phyloP scores from a whole-genome alignment of 2,797 vertebrate genomes.

The Bucorvus abyssinicus region DNA sequence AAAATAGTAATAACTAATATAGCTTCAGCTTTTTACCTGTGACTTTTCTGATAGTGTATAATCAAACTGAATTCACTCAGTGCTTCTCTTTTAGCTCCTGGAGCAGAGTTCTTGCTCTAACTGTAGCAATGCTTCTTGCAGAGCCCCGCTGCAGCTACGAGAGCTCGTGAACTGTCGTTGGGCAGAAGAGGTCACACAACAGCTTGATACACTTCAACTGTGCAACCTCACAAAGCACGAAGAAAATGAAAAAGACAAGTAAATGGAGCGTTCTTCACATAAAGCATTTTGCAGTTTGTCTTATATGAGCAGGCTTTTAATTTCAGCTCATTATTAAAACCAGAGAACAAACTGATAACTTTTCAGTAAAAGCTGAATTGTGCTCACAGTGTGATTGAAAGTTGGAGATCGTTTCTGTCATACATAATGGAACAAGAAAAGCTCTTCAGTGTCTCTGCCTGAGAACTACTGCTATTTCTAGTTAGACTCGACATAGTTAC shows the following conservation, averaged over 20 bases:
- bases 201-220: constrained; percentile 95
- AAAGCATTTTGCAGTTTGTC: not conserved
- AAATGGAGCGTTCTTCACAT: constrained; percentile 28
- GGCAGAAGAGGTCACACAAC: constrained; percentile 98
- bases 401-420: not conserved
- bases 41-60: not conserved
- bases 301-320: not conserved
- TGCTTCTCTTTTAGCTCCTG: not conserved
- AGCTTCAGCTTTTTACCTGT: not conserved
- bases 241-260: constrained; percentile 99
- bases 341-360: not conserved
- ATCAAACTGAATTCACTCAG: not conserved
- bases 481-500: not conserved
- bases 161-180: constrained; percentile 98
- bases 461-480: not conserved
- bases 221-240: constrained; percentile 97
- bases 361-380: not conserved
- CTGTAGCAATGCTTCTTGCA: constrained; percentile 48
- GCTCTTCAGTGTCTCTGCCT: not conserved
- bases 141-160: constrained; percentile 91
- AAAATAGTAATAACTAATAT: not conserved
- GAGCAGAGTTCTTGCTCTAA: not conserved
- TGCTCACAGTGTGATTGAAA: not conserved
- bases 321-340: not conserved
- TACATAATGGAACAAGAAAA: not conserved